These are phyloP conservation scores for Abscondita cerata DNA, from an alignment of 2,888 invertebrate genomes.

Conservation along the genomic window DNA sequence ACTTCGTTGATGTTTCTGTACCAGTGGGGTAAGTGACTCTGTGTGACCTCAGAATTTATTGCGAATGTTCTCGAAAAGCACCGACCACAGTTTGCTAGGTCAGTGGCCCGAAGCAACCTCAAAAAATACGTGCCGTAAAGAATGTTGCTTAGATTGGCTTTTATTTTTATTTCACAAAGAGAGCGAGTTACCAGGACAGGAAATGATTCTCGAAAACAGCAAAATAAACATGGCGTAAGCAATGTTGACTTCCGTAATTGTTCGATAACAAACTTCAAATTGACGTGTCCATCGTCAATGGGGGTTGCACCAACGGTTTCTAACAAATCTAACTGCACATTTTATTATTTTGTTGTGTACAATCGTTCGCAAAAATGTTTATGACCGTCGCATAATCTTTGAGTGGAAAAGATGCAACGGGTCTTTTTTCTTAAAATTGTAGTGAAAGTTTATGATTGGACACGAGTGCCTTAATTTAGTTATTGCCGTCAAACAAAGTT, in stretches of 20 bases:
- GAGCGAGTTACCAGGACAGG: slow-evolving; percentile 44
- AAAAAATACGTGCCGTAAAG: slow-evolving; percentile 30
- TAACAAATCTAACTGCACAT: no score
- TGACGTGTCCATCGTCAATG: background rate
- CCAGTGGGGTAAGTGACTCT: slow-evolving; percentile 71
- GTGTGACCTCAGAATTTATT: slow-evolving; percentile 62
- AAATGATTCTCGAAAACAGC: slow-evolving; percentile 29
- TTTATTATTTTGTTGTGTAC: no score
- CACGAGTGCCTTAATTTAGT: no score
- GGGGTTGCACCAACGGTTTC: no score
- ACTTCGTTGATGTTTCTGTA: slow-evolving; percentile 56
- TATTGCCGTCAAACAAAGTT: no score
- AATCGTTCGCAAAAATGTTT: no score
- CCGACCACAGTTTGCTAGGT: slow-evolving; percentile 51
- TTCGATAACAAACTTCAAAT: no score
- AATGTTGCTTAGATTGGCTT: slow-evolving; percentile 41
- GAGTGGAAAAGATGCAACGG: no score
- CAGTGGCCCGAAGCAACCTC: slow-evolving; percentile 59
- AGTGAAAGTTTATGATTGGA: no score
- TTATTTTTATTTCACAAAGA: slow-evolving; percentile 42
- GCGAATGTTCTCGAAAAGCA: slow-evolving; percentile 48
- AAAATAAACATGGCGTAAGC: no score
- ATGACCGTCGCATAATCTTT: no score
- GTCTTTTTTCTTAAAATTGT: no score
- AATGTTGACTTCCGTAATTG: background rate